Base-by-base conservation (phyloP, 1,140 invertebrate species). In the Leptinotarsa defecta region DNA sequence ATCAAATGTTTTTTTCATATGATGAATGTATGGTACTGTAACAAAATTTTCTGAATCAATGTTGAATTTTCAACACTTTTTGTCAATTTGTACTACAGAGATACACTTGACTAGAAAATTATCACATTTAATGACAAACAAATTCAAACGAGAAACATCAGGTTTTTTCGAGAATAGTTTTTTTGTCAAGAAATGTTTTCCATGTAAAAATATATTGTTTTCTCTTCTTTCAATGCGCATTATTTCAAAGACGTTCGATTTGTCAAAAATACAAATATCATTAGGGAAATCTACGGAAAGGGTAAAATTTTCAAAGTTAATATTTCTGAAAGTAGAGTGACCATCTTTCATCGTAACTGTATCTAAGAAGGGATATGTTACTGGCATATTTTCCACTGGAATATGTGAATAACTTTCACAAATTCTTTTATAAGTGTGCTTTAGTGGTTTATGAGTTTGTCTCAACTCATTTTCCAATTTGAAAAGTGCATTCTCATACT, bases 401-500 rank as follows among this genome's bases (percentile, higher is more conserved):
- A 4, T 64, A 64, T 64, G 13, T 19, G 13, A 19, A 19, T 64
- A 64, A 64, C 19, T 64, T 49, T 70, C 48, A 70, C 27, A 43
- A 70, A 70, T 70, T 70, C 68, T 43, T 5, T 70, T 70, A 43
- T 70, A 43, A 48, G 63, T 63, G 27, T 77, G 76, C 48, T 77
- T 48, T 48, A 77, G 71, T 34, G 76, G 73, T 71, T 70, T 74
- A n/a, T 49, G 34, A 24, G 57, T 20, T 13, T 70, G 62, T 49
- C 61, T 64, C 6, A 77, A 8, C 24, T 20, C 43, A 4, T 20
- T 62, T 73, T 73, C 73, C 4, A 78, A 62, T 4, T 34, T 19
- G 34, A 13, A 24, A 61, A 78, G 43, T 70, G 48, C 71, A 20
- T 73, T 78, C 74, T 78, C 77, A 70, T 72, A 78, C 68, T 68